phyloP scores from a whole-genome alignment of 2,888 invertebrate species.

The Tiphia femorata region DNA sequence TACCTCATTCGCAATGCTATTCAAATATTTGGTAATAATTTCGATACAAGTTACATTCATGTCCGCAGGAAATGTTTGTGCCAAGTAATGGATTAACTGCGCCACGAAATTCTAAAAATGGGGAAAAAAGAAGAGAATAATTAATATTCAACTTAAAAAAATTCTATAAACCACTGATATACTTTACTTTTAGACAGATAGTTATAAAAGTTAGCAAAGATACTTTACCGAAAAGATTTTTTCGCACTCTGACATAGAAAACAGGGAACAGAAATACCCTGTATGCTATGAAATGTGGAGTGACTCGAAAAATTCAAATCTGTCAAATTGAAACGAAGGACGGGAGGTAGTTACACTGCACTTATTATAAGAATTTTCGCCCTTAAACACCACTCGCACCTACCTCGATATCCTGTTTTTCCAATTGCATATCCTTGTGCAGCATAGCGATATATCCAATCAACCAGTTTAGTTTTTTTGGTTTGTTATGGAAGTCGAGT shows the following conservation, averaged over 20 bases:
- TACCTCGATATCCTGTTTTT: slow-evolving; percentile 45
- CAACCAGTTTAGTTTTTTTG: slow-evolving; percentile 42
- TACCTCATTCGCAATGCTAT: slow-evolving; percentile 40
- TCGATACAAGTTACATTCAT: slow-evolving; percentile 37
- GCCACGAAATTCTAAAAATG: slow-evolving; percentile 42
- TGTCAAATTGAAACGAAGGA: too few species aligned
- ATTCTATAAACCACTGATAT: too few species aligned
- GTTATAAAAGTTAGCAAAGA: too few species aligned
- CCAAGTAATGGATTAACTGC: slow-evolving; percentile 43
- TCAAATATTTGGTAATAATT: slow-evolving; percentile 42
- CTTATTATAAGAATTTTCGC: neutral
- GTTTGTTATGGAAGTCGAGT: slow-evolving; percentile 49
- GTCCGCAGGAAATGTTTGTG: slow-evolving; percentile 34
- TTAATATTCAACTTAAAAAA: neutral
- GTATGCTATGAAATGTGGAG: too few species aligned
- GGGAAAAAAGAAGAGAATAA: slow-evolving; percentile 6
- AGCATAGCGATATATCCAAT: slow-evolving; percentile 54
- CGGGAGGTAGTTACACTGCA: too few species aligned
- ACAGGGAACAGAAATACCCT: too few species aligned
- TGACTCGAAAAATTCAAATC: too few species aligned
- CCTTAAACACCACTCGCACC: too few species aligned
- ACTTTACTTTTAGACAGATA: too few species aligned
- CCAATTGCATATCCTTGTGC: slow-evolving; percentile 55
- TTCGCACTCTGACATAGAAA: too few species aligned
- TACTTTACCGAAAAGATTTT: too few species aligned